phyloP scores from a whole-genome alignment of 2,113 vertebrate species.

The Hemicordylus capensis region DNA sequence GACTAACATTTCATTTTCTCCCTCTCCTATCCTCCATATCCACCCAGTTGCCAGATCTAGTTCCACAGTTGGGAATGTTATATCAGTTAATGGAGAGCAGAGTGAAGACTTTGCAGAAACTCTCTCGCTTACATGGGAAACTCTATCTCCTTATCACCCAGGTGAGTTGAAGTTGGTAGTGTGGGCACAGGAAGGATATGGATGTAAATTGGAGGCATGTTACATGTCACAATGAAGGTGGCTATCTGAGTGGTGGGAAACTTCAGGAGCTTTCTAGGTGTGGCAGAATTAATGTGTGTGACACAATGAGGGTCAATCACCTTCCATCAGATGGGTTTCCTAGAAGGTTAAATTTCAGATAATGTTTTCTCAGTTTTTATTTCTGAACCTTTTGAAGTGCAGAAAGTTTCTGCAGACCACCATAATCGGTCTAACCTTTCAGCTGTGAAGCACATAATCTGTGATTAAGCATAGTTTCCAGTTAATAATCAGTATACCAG shows the following conservation, averaged over 20 bases:
- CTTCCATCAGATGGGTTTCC: neutral
- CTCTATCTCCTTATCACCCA: slow-evolving; percentile 91
- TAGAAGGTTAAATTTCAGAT: neutral
- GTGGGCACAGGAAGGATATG: neutral
- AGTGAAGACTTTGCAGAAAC: slow-evolving; percentile 92
- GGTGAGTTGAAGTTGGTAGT: slow-evolving; percentile 69
- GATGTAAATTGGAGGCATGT: neutral
- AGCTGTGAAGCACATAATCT: neutral
- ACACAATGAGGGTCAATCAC: neutral
- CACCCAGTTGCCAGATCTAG: slow-evolving; percentile 89
- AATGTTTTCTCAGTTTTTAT: neutral
- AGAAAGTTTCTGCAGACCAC: neutral
- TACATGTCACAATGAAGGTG: neutral
- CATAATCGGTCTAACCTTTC: neutral
- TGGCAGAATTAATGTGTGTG: neutral
- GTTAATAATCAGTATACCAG: neutral
- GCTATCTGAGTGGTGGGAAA: neutral
- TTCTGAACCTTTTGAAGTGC: neutral
- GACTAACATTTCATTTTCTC: slow-evolving; percentile 4
- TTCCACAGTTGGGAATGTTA: slow-evolving; percentile 88
- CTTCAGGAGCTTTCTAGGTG: neutral
- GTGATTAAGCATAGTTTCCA: neutral
- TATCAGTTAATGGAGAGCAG: slow-evolving; percentile 97
- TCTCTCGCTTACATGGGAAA: slow-evolving; percentile 92
- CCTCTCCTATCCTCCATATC: neutral